These are phyloP conservation scores for Cerastis rubricosa DNA, from an alignment of 2,888 invertebrate genomes.

Conservation along the genomic window DNA sequence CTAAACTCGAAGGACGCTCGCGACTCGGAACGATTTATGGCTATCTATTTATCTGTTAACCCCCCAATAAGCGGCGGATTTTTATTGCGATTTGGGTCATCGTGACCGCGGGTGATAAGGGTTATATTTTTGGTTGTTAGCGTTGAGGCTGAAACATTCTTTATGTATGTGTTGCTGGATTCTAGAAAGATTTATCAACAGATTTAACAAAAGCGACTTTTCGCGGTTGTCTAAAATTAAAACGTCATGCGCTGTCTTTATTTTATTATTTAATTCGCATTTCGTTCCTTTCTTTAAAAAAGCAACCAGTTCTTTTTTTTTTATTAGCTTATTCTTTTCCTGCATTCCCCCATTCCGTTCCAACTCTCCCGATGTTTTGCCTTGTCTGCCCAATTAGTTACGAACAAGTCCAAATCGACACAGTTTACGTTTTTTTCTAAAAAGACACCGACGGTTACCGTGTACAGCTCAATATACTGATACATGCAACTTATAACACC, in stretches of 20 bases:
- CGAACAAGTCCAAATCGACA: too few species aligned
- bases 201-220: not conserved
- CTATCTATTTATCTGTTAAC: constrained; percentile 68
- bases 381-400: too few species aligned
- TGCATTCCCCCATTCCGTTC: too few species aligned
- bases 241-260: not conserved
- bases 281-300: not conserved
- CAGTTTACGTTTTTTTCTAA: too few species aligned
- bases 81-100: constrained; percentile 63
- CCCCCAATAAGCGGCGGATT: constrained; percentile 56
- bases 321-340: too few species aligned
- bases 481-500: not conserved
- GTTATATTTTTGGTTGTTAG: constrained; percentile 27
- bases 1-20: constrained; percentile 44
- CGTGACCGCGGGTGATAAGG: constrained; percentile 47
- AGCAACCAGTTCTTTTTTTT: too few species aligned
- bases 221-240: not conserved
- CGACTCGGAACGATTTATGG: constrained; percentile 62
- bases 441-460: not conserved
- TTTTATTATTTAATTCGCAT: not conserved
- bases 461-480: not conserved
- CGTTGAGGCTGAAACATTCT: not conserved
- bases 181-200: not conserved
- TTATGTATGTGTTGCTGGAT: not conserved
- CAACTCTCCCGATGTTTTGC: too few species aligned